These are phyloP conservation scores for Agriotes lineatus DNA, from an alignment of 2,888 invertebrate species.

Conservation along the genomic window DNA sequence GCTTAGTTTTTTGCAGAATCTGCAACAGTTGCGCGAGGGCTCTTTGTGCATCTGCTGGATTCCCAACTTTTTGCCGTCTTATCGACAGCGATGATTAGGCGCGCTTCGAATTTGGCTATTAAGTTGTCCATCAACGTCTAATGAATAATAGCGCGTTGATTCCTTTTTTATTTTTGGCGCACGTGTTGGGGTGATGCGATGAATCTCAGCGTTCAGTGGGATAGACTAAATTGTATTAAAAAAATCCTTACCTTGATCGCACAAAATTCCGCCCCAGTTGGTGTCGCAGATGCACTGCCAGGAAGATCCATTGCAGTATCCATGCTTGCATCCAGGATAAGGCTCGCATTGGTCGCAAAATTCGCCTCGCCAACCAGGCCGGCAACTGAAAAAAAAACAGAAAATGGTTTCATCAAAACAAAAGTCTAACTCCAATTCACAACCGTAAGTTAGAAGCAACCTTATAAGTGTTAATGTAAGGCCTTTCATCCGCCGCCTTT, in stretches of 20 bases:
- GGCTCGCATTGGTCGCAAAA: slow-evolving; percentile 93
- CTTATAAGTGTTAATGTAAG: too few species aligned
- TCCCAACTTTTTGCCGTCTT: slow-evolving; percentile 45
- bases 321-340: slow-evolving; percentile 97
- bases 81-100: slow-evolving; percentile 29
- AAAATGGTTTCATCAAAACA: neutral
- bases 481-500: neutral
- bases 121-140: slow-evolving; percentile 21
- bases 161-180: neutral
- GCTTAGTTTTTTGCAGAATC: slow-evolving; percentile 54
- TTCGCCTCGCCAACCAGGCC: slow-evolving; percentile 92
- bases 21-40: slow-evolving; percentile 58
- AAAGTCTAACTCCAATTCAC: too few species aligned
- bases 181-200: neutral
- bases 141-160: neutral
- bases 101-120: slow-evolving; percentile 9
- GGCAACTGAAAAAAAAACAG: slow-evolving; percentile 75
- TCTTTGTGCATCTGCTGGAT: slow-evolving; percentile 47
- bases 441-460: too few species aligned
- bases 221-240: neutral
- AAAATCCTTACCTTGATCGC: slow-evolving; percentile 85
- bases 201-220: too few species aligned
- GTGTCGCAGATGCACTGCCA: slow-evolving; percentile 98
- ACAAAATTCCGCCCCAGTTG: slow-evolving; percentile 98
- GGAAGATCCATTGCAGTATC: slow-evolving; percentile 92